Base-by-base conservation (phyloP, 2,888 invertebrate species). In the Smittia sp. region DNA sequence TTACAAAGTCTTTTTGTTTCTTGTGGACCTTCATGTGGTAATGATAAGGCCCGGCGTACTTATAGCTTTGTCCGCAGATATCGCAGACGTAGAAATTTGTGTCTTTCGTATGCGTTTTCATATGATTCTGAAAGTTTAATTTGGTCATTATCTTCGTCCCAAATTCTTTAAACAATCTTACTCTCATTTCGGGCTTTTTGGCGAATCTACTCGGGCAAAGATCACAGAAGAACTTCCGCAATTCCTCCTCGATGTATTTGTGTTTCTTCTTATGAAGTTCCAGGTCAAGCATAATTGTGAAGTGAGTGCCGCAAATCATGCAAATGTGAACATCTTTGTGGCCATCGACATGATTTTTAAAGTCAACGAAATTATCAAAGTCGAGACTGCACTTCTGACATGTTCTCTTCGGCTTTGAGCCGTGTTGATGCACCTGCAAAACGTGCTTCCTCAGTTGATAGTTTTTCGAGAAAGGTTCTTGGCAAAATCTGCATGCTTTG, bases 81-180 rank as follows among this genome's bases (percentile, higher is more conserved):
- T 65, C 27, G 24, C 65, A 65, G 20, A 65, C 65, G 24, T 65
- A 65, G 25, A 65, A 65, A n/a, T 65, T 65, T 24, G 25, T 25
- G n/a, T 65, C 65, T n/a, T 65, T n/a, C 25, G 27, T 32, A n/a
- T 65, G 65, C 32, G 24, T 65, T 24, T 27, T 24, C 65, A 65
- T 65, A 27, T 65, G 65, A 18, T 22, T 11, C 38, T 38, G 6
- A 6, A 38, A 38, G n/a, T n/a, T n/a, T n/a, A n/a, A n/a, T n/a
- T n/a, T n/a, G n/a, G n/a, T n/a, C n/a, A n/a, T n/a, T n/a, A n/a
- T n/a, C n/a, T n/a, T n/a, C n/a, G n/a, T n/a, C n/a, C n/a, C n/a
- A n/a, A n/a, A n/a, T n/a, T n/a, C n/a, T n/a, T n/a, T n/a, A n/a
- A n/a, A n/a, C n/a, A n/a, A n/a, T n/a, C 46, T 46, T 13, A 58